Percentiles rank a stretch among this genome's conserved stretches.
Conservation (phyloP, 2,888 invertebrate species). For the Cistogaster globosa region DNA sequence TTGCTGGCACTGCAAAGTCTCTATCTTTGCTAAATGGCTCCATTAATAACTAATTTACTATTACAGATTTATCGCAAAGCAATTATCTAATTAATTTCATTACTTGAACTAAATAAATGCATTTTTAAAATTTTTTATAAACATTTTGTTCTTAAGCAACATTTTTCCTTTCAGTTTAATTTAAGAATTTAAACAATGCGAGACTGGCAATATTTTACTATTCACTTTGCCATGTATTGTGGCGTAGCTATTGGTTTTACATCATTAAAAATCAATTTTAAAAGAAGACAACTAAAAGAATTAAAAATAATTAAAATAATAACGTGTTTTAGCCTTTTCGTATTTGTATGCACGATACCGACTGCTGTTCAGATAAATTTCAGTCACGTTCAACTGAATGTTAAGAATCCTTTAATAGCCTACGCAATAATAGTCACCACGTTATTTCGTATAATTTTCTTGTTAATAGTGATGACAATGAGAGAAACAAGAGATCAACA, state of each 20-base stretch:
- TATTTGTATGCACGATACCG: not conserved
- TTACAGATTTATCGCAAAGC: too few species aligned
- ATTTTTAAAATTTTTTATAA: too few species aligned
- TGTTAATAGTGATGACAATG: not conserved
- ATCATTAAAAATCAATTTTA: conserved; percentile 13
- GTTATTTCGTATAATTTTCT: conserved; percentile 4
- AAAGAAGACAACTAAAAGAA: conserved; percentile 11
- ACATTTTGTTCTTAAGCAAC: too few species aligned
- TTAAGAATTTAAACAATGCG: conserved; percentile 18
- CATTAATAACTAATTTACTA: too few species aligned
- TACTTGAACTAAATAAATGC: too few species aligned
- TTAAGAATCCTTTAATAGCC: conserved; percentile 46
- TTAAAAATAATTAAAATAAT: conserved; percentile 24
- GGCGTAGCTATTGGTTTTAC: conserved; percentile 22
- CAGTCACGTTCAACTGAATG: conserved; percentile 28
- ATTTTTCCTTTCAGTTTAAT: conserved; percentile 14
- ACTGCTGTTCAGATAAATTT: conserved; percentile 17
- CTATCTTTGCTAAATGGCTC: too few species aligned
- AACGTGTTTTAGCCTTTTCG: not conserved
- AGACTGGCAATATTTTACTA: conserved; percentile 17
- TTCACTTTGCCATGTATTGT: conserved; percentile 14
- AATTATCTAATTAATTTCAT: too few species aligned
- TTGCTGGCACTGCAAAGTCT: too few species aligned
- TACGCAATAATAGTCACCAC: conserved; percentile 34
- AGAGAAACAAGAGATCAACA: conserved; percentile 26